A percentile compares a stretch with the other conserved stretches of the same genome.
These are phyloP conservation scores for Scaptomyza tumidula DNA, from an alignment of 2,888 invertebrate species.

Conservation along the genomic window DNA sequence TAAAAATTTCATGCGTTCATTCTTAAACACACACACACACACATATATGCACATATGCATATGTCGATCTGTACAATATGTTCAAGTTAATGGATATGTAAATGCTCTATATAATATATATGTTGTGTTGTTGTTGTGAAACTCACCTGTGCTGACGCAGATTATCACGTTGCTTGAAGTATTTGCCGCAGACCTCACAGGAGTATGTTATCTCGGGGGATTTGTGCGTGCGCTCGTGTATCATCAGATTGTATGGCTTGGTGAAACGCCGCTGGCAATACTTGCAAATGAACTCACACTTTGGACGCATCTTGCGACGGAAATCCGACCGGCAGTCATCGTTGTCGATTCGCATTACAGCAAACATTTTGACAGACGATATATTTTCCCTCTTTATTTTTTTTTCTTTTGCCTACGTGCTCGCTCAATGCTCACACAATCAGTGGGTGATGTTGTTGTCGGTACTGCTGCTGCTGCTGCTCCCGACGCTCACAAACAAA, in stretches of 20 bases:
- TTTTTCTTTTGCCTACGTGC: constrained; percentile 38
- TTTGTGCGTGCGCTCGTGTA: constrained; percentile 99
- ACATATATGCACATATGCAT: constrained; percentile 4
- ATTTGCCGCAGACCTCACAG: constrained; percentile 98
- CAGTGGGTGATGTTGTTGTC: constrained; percentile 52
- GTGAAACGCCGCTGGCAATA: constrained; percentile 99
- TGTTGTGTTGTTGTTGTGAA: constrained; percentile 2
- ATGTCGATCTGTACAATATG: constrained; percentile 28
- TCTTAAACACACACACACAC: constrained; percentile 5
- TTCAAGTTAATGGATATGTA: constrained; percentile 3
- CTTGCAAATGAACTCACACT: constrained; percentile 99
- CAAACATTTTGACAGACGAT: constrained; percentile 89
- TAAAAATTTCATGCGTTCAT: constrained; percentile 40
- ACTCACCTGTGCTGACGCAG: constrained; percentile 96
- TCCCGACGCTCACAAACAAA: constrained; percentile 11
- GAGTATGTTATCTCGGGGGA: constrained; percentile 98
- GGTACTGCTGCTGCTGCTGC: constrained; percentile 19
- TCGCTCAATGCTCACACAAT: constrained; percentile 48
- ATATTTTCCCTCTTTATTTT: constrained; percentile 61
- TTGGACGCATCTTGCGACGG: constrained; percentile 94
- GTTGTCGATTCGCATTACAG: constrained; percentile 95
- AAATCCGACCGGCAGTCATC: constrained; percentile 94
- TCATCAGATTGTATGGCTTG: constrained; percentile 99
- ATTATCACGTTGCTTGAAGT: constrained; percentile 98
- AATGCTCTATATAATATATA: not conserved